Conservation (phyloP, 2,113 vertebrate species). For the Catagonus wagneri region DNA sequence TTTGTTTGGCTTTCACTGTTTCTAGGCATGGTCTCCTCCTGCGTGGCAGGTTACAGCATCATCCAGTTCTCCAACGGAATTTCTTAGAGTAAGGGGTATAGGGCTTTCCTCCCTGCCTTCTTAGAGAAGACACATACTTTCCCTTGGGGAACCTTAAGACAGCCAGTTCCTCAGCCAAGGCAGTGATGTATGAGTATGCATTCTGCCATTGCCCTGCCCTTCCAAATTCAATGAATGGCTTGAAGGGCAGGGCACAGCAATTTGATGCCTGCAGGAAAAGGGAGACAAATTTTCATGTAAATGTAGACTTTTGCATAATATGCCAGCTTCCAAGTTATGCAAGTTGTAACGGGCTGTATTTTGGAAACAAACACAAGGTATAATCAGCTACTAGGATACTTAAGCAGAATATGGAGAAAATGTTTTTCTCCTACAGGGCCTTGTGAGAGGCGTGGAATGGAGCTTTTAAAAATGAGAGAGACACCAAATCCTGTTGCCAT, state of each 20-base stretch:
- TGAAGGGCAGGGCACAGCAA: slow-evolving; percentile 60
- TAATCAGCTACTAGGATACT: slow-evolving; percentile 76
- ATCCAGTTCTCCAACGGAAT: slow-evolving; percentile 49
- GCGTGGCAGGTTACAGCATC: slow-evolving; percentile 36
- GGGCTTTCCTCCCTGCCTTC: slow-evolving; percentile 42
- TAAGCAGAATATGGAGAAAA: not conserved
- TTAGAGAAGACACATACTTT: not conserved
- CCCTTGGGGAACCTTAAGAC: not conserved
- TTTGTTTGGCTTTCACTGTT: slow-evolving; percentile 67
- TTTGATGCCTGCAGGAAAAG: slow-evolving; percentile 55
- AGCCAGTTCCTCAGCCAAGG: not conserved
- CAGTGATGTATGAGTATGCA: not conserved
- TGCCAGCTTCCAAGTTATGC: slow-evolving; percentile 41
- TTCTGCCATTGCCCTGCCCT: slow-evolving; percentile 26
- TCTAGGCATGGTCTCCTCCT: slow-evolving; percentile 55
- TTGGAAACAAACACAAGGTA: slow-evolving; percentile 75
- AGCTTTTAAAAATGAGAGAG: slow-evolving; percentile 45
- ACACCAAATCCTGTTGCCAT: slow-evolving; percentile 63
- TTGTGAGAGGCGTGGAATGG: not conserved
- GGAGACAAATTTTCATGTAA: slow-evolving; percentile 46
- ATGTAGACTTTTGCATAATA: slow-evolving; percentile 56
- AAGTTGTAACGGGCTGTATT: slow-evolving; percentile 75
- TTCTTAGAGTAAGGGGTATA: slow-evolving; percentile 14
- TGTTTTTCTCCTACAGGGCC: slow-evolving; percentile 11
- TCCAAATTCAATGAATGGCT: slow-evolving; percentile 7